Conservation (phyloP, 2,888 invertebrate genomes). For the Phyllotreta cruciferae region DNA sequence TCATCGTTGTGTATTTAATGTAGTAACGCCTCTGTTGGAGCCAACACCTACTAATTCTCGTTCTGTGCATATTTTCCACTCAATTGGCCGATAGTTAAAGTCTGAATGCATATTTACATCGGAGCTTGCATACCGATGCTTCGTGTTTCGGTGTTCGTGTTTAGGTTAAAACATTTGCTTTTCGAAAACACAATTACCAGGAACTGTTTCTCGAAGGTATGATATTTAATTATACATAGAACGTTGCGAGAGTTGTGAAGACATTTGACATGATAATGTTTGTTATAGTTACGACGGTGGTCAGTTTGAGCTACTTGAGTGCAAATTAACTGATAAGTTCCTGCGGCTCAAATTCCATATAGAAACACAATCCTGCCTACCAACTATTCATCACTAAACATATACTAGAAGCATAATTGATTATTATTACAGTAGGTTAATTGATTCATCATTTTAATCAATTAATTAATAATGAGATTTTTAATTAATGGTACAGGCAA, state of each 20-base stretch:
- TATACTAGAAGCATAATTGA: too few species aligned
- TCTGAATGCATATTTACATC: conserved; percentile 37
- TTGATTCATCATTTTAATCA: too few species aligned
- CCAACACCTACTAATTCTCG: conserved; percentile 48
- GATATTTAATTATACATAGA: conserved; percentile 20
- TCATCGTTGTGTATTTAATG: background rate
- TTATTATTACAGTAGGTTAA: too few species aligned
- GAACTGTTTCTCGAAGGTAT: conserved; percentile 25
- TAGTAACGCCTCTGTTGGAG: conserved; percentile 16
- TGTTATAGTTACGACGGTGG: background rate
- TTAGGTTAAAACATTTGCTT: conserved; percentile 25
- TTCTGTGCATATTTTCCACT: conserved; percentile 46
- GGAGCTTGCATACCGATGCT: conserved; percentile 34
- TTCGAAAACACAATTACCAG: conserved; percentile 23
- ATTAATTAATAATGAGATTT: too few species aligned
- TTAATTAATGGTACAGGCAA: too few species aligned
- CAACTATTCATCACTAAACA: too few species aligned
- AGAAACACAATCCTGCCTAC: too few species aligned
- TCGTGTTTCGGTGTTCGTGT: conserved; percentile 30
- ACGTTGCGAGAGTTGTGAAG: background rate
- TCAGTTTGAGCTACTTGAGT: background rate
- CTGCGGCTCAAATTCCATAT: too few species aligned
- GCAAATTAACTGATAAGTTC: too few species aligned
- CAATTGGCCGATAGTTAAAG: conserved; percentile 46
- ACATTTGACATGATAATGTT: conserved; percentile 1